Evolutionary conservation across 1,140 invertebrate species (phyloP).

Genomic region (Coelopa frigida): DNA sequence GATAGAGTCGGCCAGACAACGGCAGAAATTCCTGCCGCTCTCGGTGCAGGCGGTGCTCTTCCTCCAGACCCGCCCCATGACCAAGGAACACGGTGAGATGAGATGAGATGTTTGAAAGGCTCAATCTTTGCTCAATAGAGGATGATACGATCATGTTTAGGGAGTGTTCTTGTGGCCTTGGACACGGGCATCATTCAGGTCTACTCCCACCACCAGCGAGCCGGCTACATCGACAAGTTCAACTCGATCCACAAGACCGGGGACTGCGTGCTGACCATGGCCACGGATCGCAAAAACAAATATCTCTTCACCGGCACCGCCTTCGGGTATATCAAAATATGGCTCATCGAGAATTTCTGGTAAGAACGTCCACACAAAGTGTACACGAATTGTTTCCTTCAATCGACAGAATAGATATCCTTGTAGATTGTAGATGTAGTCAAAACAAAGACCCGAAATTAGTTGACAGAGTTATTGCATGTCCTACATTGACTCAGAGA

Average conservation of each 20-base stretch:
- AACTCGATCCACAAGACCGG: slow-evolving; percentile 55
- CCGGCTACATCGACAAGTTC: slow-evolving; percentile 56
- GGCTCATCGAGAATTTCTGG: slow-evolving; percentile 59
- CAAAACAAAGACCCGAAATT: too few species aligned
- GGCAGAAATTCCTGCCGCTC: slow-evolving; percentile 32
- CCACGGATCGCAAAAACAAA: slow-evolving; percentile 56
- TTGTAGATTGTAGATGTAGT: too few species aligned
- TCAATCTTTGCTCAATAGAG: not conserved
- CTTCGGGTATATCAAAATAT: slow-evolving; percentile 64
- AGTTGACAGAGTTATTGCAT: too few species aligned
- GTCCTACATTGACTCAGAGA: too few species aligned
- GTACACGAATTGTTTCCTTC: too few species aligned
- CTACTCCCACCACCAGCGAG: slow-evolving; percentile 63
- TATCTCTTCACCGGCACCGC: slow-evolving; percentile 61
- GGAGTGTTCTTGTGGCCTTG: slow-evolving; percentile 57
- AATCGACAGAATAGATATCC: too few species aligned
- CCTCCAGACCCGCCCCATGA: slow-evolving; percentile 47
- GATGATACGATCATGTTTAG: slow-evolving; percentile 18
- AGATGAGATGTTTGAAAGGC: not conserved
- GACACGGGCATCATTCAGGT: slow-evolving; percentile 62
- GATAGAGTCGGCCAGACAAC: not conserved
- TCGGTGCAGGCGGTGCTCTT: slow-evolving; percentile 53
- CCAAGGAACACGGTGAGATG: slow-evolving; percentile 44
- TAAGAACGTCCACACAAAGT: too few species aligned
- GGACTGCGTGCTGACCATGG: slow-evolving; percentile 59